phyloP scores from a whole-genome alignment of 2,113 vertebrate species.

The Nipponia nippon region DNA sequence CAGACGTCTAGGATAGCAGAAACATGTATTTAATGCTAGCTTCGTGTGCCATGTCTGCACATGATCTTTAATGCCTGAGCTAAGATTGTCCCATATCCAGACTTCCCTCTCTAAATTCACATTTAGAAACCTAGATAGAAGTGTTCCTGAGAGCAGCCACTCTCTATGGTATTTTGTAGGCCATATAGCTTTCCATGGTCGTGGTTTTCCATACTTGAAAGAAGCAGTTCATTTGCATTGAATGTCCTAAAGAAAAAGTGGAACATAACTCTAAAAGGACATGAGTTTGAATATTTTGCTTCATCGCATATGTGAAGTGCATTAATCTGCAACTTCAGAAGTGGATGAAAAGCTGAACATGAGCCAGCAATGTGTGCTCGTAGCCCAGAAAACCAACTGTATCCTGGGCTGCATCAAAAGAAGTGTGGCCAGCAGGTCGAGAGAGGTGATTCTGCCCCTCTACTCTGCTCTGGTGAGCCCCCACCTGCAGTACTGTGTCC shows the following conservation, averaged over 20 bases:
- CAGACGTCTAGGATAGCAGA: not conserved
- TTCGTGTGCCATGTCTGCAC: not conserved
- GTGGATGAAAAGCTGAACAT: not conserved
- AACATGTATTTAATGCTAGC: not conserved
- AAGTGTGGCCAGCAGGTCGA: fast-evolving
- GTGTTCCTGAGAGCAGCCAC: not conserved
- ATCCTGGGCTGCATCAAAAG: not conserved
- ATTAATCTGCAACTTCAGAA: not conserved
- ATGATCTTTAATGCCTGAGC: not conserved
- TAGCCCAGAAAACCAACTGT: not conserved
- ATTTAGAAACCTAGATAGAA: not conserved
- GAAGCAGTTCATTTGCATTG: not conserved
- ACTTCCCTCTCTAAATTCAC: not conserved
- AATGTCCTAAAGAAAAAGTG: not conserved
- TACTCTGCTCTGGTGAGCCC: not conserved
- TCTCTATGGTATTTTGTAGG: not conserved
- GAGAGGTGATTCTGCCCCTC: not conserved
- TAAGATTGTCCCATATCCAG: not conserved
- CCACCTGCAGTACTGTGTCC: fast-evolving
- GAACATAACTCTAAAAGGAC: not conserved
- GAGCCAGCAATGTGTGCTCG: not conserved
- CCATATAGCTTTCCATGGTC: not conserved
- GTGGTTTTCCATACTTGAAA: not conserved
- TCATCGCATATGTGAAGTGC: not conserved
- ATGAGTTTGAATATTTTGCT: not conserved